Percentiles rank a stretch among this genome's conserved stretches.
phyloP scores from a whole-genome alignment of 2,888 invertebrate genomes.

The Lydus trimaculatus region DNA sequence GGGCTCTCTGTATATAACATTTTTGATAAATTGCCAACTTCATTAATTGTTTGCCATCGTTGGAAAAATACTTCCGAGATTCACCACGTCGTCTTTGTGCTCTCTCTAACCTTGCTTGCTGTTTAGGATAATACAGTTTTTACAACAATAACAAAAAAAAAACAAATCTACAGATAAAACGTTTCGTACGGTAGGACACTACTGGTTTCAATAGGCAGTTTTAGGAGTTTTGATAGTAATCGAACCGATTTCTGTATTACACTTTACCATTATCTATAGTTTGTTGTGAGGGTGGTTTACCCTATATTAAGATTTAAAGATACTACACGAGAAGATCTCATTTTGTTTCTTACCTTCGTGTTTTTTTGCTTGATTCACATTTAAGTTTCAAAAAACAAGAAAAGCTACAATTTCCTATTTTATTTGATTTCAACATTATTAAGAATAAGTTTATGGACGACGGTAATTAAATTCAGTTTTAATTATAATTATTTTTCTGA shows the following conservation, averaged over 20 bases:
- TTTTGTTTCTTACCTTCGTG: no score
- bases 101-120: no score
- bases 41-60: neutral
- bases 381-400: neutral
- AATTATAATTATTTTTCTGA: neutral
- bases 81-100: no score
- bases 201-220: no score
- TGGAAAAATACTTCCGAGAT: neutral
- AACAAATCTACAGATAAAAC: no score
- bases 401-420: neutral
- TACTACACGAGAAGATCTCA: no score
- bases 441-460: neutral
- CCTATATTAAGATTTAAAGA: neutral
- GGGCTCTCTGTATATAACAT: neutral
- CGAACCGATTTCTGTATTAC: no score
- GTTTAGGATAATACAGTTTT: no score
- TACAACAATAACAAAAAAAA: no score
- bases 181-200: no score
- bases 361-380: no score
- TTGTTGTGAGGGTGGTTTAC: neutral
- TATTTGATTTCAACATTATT: neutral
- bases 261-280: neutral
- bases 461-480: neutral
- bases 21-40: slow-evolving; percentile 4
- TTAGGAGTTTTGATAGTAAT: no score